Percentiles rank a stretch among this genome's conserved stretches.
Evolutionary conservation across 2,797 vertebrate species (phyloP).

Genomic region (Danionella dracula): DNA sequence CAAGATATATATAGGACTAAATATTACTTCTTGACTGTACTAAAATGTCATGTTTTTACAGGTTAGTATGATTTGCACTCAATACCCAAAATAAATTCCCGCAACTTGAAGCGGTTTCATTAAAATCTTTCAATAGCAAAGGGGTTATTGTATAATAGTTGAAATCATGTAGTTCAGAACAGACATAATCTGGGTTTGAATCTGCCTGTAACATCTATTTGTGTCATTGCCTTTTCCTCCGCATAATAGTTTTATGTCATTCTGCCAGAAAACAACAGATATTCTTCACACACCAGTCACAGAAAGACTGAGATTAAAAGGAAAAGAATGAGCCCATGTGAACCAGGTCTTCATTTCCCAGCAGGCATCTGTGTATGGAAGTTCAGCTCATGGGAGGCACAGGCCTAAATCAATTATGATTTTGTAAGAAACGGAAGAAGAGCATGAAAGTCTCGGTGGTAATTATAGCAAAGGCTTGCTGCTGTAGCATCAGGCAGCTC

Average conservation of each 20-base stretch:
- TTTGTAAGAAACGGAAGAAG: conserved; percentile 34
- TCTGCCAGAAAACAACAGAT: neutral
- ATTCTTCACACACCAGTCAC: neutral
- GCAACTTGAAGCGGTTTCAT: too few relatives aligned
- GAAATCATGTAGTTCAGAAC: neutral
- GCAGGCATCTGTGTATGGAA: conserved; percentile 31
- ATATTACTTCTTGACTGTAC: too few relatives aligned
- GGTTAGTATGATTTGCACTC: too few relatives aligned
- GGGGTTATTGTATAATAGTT: too few relatives aligned
- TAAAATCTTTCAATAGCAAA: too few relatives aligned
- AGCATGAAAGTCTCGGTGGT: conserved; percentile 48
- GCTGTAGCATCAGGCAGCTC: conserved; percentile 31
- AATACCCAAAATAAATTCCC: too few relatives aligned
- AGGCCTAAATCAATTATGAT: conserved; percentile 51
- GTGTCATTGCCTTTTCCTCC: neutral
- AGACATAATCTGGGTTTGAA: neutral
- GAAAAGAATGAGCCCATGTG: conserved; percentile 12
- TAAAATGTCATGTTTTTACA: too few relatives aligned
- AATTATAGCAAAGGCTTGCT: conserved; percentile 65
- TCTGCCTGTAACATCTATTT: neutral
- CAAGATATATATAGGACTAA: too few relatives aligned
- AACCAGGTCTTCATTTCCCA: conserved; percentile 31
- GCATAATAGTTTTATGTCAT: neutral
- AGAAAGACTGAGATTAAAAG: neutral
- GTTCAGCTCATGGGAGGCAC: conserved; percentile 24